Conservation (phyloP, 1,140 invertebrate genomes). For the Scaptodrosophila lebanonensis region DNA sequence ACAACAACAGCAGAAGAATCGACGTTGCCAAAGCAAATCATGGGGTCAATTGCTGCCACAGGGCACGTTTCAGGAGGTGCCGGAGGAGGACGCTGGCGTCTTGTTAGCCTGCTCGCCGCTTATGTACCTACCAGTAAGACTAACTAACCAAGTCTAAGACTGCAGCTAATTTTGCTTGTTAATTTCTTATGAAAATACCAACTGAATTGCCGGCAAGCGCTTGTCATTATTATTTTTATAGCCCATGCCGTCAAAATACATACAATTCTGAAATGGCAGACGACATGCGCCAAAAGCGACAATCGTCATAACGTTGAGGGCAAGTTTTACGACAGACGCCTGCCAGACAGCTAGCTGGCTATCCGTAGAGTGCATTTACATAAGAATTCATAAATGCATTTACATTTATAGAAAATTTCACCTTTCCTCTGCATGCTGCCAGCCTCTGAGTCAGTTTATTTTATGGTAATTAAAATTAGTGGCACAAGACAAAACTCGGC, state of each 20-base stretch:
- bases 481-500: slow-evolving; percentile 37
- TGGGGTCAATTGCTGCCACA: slow-evolving; percentile 43
- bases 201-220: slow-evolving; percentile 34
- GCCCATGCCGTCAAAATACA: slow-evolving; percentile 56
- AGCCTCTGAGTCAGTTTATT: slow-evolving; percentile 39
- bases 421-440: slow-evolving; percentile 12
- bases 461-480: slow-evolving; percentile 62
- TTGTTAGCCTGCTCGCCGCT: slow-evolving; percentile 26
- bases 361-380: no score
- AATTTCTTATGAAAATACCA: background rate
- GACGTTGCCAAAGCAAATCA: slow-evolving; percentile 16
- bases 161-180: slow-evolving; percentile 26
- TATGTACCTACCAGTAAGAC: slow-evolving; percentile 9
- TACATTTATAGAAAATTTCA: slow-evolving; percentile 47
- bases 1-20: slow-evolving; percentile 23
- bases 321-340: slow-evolving; percentile 58
- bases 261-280: slow-evolving; percentile 20
- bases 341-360: no score
- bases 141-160: slow-evolving; percentile 28
- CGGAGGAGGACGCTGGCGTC: background rate
- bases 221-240: slow-evolving; percentile 64
- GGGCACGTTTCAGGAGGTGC: background rate
- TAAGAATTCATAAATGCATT: slow-evolving; percentile 26
- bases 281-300: slow-evolving; percentile 37
- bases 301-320: slow-evolving; percentile 25